These are phyloP conservation scores for Pterobdella sp. DNA, from an alignment of 2,888 invertebrate genomes.

Conservation along the genomic window DNA sequence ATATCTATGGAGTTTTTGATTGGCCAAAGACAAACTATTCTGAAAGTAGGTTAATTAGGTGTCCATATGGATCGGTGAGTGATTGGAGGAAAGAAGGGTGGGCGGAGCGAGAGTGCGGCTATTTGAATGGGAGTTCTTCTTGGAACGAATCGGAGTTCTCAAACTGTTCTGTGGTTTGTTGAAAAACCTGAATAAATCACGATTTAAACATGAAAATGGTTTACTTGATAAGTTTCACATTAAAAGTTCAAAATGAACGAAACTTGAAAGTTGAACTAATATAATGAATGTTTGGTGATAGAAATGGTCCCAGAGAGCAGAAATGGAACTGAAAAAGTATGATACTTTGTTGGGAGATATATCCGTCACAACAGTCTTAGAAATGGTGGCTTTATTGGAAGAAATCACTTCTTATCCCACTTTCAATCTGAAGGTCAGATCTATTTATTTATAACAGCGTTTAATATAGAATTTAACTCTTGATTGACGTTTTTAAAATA, in stretches of 20 bases:
- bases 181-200: not conserved
- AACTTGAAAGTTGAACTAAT: not conserved
- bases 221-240: too few species aligned
- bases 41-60: not conserved
- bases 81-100: not conserved
- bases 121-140: not conserved
- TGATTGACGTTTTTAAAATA: too few species aligned
- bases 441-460: too few species aligned
- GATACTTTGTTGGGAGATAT: too few species aligned
- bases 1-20: constrained; percentile 3
- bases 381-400: too few species aligned
- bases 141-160: constrained; percentile 16
- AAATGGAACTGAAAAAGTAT: too few species aligned
- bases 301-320: not conserved
- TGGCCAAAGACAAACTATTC: constrained; percentile 25
- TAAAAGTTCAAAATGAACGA: not conserved
- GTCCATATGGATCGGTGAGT: not conserved
- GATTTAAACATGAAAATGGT: not conserved
- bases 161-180: constrained; percentile 19
- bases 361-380: too few species aligned
- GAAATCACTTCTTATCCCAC: too few species aligned
- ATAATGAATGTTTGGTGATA: not conserved
- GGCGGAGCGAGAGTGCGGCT: constrained; percentile 6
- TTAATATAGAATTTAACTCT: too few species aligned
- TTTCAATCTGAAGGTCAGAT: too few species aligned